Evolutionary conservation across 2,113 vertebrate species (phyloP).

Genomic region (Paracyprichromis sp.): DNA sequence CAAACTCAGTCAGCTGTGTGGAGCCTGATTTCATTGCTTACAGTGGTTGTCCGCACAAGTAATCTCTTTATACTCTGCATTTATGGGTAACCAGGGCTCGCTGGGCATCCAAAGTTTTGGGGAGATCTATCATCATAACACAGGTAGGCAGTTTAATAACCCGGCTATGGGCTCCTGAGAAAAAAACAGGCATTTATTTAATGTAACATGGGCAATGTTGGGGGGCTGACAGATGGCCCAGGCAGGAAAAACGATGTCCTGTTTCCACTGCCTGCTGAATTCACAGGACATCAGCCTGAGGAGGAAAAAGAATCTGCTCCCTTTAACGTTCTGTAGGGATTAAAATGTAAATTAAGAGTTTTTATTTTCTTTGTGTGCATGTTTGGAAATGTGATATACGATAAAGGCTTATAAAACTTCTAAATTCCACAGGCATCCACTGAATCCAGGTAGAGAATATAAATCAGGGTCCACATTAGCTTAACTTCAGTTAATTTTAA

Average conservation of each 20-base stretch:
- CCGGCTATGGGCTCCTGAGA: conserved; percentile 48
- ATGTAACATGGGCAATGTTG: conserved; percentile 46
- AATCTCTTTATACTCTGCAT: conserved; percentile 62
- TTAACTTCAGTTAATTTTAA: not conserved
- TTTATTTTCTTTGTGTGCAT: not conserved
- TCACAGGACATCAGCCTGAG: conserved; percentile 7
- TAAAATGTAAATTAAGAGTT: not conserved
- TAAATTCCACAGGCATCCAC: not conserved
- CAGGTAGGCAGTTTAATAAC: conserved; percentile 71
- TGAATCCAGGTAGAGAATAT: not conserved
- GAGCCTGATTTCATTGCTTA: conserved; percentile 35
- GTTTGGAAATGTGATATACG: not conserved
- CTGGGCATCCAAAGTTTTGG: conserved; percentile 40
- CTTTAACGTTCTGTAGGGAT: not conserved
- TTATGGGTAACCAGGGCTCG: conserved; percentile 39
- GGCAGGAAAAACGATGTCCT: conserved; percentile 39
- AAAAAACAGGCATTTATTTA: conserved; percentile 60
- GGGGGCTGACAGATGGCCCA: conserved; percentile 48
- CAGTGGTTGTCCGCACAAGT: conserved; percentile 32
- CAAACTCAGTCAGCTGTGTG: conserved; percentile 18
- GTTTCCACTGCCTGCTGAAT: conserved; percentile 18
- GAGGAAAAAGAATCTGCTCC: not conserved
- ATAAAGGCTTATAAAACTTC: not conserved
- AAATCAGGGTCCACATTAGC: not conserved
- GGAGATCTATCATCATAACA: conserved; percentile 66